phyloP scores from a whole-genome alignment of 2,113 vertebrate species.

The Nothoprocta perdicaria region DNA sequence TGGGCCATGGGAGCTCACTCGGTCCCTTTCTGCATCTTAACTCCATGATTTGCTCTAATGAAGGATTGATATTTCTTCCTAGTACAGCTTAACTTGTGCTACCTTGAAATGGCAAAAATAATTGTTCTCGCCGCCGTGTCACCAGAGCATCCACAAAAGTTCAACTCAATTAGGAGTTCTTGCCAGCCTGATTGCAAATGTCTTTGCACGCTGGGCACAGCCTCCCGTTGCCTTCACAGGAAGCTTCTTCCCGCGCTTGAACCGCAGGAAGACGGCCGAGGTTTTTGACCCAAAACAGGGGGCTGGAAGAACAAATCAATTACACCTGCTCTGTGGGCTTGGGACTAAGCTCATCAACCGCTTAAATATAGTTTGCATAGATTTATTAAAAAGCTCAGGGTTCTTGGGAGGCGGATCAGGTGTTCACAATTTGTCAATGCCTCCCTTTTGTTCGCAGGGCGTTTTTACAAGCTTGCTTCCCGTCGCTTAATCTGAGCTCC shows the following conservation, averaged over 20 bases:
- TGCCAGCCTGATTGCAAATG: slow-evolving; percentile 46
- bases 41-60: slow-evolving; percentile 73
- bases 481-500: slow-evolving; percentile 56
- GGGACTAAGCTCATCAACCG: slow-evolving; percentile 33
- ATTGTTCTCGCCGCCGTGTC: slow-evolving; percentile 63
- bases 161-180: slow-evolving; percentile 49
- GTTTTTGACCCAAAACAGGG: slow-evolving; percentile 60
- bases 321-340: slow-evolving; percentile 39
- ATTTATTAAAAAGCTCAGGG: slow-evolving; percentile 44
- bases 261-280: slow-evolving; percentile 1
- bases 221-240: slow-evolving; percentile 31
- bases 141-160: slow-evolving; percentile 40
- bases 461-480: slow-evolving; percentile 49
- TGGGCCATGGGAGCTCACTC: background rate
- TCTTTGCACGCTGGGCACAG: slow-evolving; percentile 54
- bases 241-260: slow-evolving; percentile 10
- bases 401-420: slow-evolving; percentile 56
- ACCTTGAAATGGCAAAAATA: slow-evolving; percentile 76
- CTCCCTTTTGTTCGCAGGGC: slow-evolving; percentile 48
- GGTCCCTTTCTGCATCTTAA: slow-evolving; percentile 58
- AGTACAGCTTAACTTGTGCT: slow-evolving; percentile 64
- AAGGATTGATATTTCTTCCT: slow-evolving; percentile 66
- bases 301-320: slow-evolving; percentile 46
- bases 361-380: slow-evolving; percentile 43
- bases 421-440: slow-evolving; percentile 10